Evolutionary conservation across 2,113 vertebrate species (phyloP).

Genomic region (Myodes glareolus): DNA sequence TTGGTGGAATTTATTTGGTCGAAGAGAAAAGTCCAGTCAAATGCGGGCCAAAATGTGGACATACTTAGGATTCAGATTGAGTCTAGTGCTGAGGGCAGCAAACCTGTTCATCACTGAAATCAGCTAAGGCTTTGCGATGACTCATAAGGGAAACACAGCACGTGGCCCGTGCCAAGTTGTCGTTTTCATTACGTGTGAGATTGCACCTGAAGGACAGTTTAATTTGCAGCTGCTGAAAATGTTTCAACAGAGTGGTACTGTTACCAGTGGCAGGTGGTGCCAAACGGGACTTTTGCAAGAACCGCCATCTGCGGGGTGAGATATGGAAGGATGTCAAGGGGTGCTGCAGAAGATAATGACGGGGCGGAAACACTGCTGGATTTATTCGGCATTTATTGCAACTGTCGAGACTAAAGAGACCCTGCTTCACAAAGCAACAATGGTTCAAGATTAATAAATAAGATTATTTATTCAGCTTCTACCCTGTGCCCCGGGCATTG

Average conservation of each 20-base stretch:
- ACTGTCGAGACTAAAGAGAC: slow-evolving; percentile 78
- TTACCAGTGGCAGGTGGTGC: slow-evolving; percentile 81
- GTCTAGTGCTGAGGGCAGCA: slow-evolving; percentile 82
- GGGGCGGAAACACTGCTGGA: slow-evolving; percentile 51
- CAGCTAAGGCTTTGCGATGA: slow-evolving; percentile 82
- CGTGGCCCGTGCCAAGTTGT: slow-evolving; percentile 83
- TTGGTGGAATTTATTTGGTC: not conserved
- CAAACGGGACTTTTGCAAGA: slow-evolving; percentile 75
- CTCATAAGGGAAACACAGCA: slow-evolving; percentile 76
- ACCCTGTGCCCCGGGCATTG: slow-evolving; percentile 25
- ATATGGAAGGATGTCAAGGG: slow-evolving; percentile 71
- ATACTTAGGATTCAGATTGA: not conserved
- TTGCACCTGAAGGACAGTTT: slow-evolving; percentile 86
- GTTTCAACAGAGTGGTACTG: slow-evolving; percentile 82
- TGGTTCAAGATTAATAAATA: slow-evolving; percentile 75
- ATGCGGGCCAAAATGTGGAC: not conserved
- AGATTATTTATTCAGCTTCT: slow-evolving; percentile 69
- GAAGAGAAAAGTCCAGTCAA: not conserved
- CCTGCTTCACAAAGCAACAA: slow-evolving; percentile 80
- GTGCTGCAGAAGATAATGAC: slow-evolving; percentile 69
- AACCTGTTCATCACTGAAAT: slow-evolving; percentile 85
- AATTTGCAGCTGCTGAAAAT: slow-evolving; percentile 86
- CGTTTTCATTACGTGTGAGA: slow-evolving; percentile 83
- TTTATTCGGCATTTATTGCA: slow-evolving; percentile 73
- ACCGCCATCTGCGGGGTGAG: slow-evolving; percentile 75